Evolutionary conservation across 2,888 invertebrate genomes (phyloP).

Genomic region (Gastrophysa polygoni): DNA sequence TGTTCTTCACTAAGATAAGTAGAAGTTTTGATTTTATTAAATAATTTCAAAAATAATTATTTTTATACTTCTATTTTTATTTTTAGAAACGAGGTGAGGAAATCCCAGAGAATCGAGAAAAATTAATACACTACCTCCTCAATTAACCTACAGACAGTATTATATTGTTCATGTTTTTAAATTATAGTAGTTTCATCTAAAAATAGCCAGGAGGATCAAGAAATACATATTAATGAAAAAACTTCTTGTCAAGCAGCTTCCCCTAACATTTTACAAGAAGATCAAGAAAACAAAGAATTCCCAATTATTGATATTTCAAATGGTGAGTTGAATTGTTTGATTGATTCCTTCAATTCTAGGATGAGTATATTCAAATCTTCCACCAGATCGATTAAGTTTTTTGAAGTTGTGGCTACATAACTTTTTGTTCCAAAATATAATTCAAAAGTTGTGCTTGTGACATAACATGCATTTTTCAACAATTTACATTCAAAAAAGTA

Average conservation of each 20-base stretch:
- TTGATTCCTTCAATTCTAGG: not conserved
- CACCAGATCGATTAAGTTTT: no score
- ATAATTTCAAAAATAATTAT: no score
- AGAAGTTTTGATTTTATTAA: no score
- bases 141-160: no score
- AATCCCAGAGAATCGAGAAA: no score
- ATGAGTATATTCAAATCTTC: no score
- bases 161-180: not conserved
- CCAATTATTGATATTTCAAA: conserved; percentile 5
- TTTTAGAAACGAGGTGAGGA: no score
- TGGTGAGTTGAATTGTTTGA: not conserved
- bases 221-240: not conserved
- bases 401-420: not conserved
- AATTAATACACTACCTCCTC: no score
- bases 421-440: not conserved
- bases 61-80: no score
- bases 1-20: no score
- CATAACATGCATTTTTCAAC: not conserved
- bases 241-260: not conserved
- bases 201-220: not conserved
- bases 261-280: not conserved
- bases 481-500: not conserved
- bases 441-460: not conserved
- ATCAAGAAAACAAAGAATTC: conserved; percentile 1
- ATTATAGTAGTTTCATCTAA: not conserved